phyloP scores from a whole-genome alignment of 2,797 vertebrate genomes.

The Falco berigora region DNA sequence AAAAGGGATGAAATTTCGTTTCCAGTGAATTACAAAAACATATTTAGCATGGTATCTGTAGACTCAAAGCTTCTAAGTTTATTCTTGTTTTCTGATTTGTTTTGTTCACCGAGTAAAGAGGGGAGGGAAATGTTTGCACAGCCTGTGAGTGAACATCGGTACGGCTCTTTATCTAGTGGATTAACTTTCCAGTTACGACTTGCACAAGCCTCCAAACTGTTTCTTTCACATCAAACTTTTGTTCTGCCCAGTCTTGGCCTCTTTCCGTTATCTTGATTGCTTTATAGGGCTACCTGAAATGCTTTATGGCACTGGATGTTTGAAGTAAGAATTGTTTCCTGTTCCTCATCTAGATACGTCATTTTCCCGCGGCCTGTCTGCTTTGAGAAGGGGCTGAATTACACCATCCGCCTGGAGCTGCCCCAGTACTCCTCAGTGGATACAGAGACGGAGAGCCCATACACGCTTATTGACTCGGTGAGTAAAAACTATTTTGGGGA shows the following conservation, averaged over 20 bases:
- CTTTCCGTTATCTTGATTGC: not conserved
- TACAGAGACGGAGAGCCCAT: conserved; percentile 84
- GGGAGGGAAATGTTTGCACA: not conserved
- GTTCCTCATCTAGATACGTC: conserved; percentile 74
- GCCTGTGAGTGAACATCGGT: not conserved
- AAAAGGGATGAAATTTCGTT: not conserved
- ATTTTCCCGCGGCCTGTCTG: conserved; percentile 87
- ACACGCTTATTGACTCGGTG: conserved; percentile 94
- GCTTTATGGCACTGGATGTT: not conserved
- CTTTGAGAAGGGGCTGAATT: conserved; percentile 90
- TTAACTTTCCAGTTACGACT: not conserved
- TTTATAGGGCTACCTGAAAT: not conserved
- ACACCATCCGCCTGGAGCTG: conserved; percentile 89
- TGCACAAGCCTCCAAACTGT: not conserved
- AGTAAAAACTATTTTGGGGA: conserved; percentile 41
- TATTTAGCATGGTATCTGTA: not conserved
- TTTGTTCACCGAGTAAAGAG: not conserved
- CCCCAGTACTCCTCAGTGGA: conserved; percentile 83
- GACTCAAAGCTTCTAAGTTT: not conserved
- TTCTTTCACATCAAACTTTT: not conserved
- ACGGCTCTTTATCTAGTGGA: not conserved
- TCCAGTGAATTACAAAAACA: not conserved
- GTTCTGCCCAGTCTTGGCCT: not conserved
- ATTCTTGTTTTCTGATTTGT: not conserved
- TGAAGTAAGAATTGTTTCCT: conserved; percentile 12